phyloP scores from a whole-genome alignment of 2,113 vertebrate species.

The Ciconia stormi region DNA sequence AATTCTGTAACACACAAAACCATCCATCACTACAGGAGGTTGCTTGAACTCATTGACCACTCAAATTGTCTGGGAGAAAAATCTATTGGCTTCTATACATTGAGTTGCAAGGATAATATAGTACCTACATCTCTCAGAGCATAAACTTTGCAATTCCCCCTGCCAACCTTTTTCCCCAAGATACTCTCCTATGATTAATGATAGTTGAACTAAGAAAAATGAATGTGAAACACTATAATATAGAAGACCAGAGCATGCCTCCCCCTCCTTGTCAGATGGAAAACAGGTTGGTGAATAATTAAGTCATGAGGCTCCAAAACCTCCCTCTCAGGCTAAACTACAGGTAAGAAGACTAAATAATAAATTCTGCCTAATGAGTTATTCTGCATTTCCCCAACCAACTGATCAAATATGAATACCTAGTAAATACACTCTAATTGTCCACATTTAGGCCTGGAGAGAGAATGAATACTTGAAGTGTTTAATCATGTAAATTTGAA shows the following conservation, averaged over 20 bases:
- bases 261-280: constrained; percentile 34
- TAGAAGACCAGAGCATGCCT: constrained; percentile 7
- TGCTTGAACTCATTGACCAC: constrained; percentile 56
- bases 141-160: constrained; percentile 31
- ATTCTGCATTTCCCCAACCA: constrained; percentile 40
- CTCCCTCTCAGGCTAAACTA: constrained; percentile 15
- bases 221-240: constrained; percentile 4
- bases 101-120: constrained; percentile 24
- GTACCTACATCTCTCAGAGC: not conserved
- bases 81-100: constrained; percentile 25
- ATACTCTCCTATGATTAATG: constrained; percentile 59
- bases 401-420: constrained; percentile 48
- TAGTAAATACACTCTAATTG: constrained; percentile 24
- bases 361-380: constrained; percentile 54
- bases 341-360: constrained; percentile 10
- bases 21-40: constrained; percentile 42
- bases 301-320: constrained; percentile 24
- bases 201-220: constrained; percentile 52
- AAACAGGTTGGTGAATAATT: constrained; percentile 50
- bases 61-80: constrained; percentile 38
- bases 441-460: constrained; percentile 5
- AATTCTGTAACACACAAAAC: not conserved
- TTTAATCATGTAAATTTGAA: constrained; percentile 5
- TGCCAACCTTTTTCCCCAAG: not conserved
- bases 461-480: not conserved